Evolutionary conservation across 2,888 invertebrate species (phyloP), one percentile per base, ranked within the genome.

Genomic region (Nasonovia ribisnigri): DNA sequence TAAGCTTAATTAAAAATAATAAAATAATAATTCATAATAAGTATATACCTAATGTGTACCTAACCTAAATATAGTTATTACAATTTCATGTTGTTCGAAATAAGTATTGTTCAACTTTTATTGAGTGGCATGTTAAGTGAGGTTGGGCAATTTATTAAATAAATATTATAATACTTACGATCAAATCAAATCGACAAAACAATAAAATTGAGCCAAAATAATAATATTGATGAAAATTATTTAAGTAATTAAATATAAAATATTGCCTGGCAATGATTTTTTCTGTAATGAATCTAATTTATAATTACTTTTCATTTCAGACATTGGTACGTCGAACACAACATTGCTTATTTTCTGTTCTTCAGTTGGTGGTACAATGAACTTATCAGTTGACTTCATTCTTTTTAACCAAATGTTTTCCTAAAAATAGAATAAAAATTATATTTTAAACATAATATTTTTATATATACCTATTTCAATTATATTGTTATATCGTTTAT

Each of bases 261-360:
- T 29, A 1, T 89, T 90, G 87, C 93, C 67, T 90, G 86, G 0
- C 51, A 57, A 46, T 36, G 54, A 67, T 20, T 93, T 90, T 90
- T 60, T 48, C 2, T n/a, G 0, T 26, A 89, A 46, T 29, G 29
- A 24, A 93, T 51, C 36, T 51, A 86, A 93, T 67, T 51, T 90
- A 13, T 90, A 67, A 86, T 67, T 90, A 42, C 86, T 77, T 93
- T 93, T 93, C 13, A 77, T 6, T 93, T 93, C 93, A 29, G 93
- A 93, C 84, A 11, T 60, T 0, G 93, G 90, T 24, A 87, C 90
- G 60, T 93, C 93, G 11, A 93, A 93, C 20, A 93, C 86, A 24
- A 60, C 90, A 13, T 48, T 90, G 42, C 11, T 51, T 36, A 24
- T 16, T 86, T 90, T 86, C 48, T 86, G 86, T 51, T 51, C 86